Evolutionary conservation across 2,113 vertebrate species (phyloP).

Genomic region (Sinocyclocheilus rhinocerous): DNA sequence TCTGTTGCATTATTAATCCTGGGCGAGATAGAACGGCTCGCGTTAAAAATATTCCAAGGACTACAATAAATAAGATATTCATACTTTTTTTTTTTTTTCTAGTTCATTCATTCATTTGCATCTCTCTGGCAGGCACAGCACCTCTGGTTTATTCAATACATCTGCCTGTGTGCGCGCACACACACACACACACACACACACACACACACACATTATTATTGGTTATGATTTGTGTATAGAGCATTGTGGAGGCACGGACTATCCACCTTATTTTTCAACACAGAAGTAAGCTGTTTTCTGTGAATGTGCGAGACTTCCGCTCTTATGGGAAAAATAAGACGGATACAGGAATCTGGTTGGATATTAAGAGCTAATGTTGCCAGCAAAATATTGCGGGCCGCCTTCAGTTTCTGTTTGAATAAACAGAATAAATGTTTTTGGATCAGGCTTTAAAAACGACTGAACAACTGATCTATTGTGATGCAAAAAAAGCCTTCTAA

Average conservation of each 20-base stretch:
- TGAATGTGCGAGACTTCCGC: too few species aligned
- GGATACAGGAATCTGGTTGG: slow-evolving; percentile 64
- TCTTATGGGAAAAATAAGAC: too few species aligned
- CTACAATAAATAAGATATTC: slow-evolving; percentile 69
- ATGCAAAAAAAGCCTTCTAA: not conserved
- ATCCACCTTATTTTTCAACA: not conserved
- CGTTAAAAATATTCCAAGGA: slow-evolving; percentile 63
- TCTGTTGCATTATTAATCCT: slow-evolving; percentile 69
- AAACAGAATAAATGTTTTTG: too few species aligned
- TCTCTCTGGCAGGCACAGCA: slow-evolving; percentile 53
- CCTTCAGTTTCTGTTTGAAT: too few species aligned
- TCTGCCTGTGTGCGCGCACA: not conserved
- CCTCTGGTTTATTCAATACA: slow-evolving; percentile 50
- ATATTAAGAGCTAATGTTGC: slow-evolving; percentile 66
- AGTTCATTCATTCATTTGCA: slow-evolving; percentile 63
- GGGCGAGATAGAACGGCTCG: slow-evolving; percentile 59
- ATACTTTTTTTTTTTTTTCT: slow-evolving; percentile 57
- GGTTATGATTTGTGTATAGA: slow-evolving; percentile 71
- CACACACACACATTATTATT: slow-evolving; percentile 51
- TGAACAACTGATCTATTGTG: not conserved
- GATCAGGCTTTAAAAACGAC: slow-evolving; percentile 11
- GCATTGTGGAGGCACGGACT: slow-evolving; percentile 68
- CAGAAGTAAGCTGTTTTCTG: too few species aligned
- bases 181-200: slow-evolving; percentile 40
- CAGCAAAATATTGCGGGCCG: slow-evolving; percentile 55